Evolutionary conservation across 2,888 invertebrate genomes (phyloP), one percentile per base, ranked within the genome.

Genomic region (Bruchidius siliquastri): DNA sequence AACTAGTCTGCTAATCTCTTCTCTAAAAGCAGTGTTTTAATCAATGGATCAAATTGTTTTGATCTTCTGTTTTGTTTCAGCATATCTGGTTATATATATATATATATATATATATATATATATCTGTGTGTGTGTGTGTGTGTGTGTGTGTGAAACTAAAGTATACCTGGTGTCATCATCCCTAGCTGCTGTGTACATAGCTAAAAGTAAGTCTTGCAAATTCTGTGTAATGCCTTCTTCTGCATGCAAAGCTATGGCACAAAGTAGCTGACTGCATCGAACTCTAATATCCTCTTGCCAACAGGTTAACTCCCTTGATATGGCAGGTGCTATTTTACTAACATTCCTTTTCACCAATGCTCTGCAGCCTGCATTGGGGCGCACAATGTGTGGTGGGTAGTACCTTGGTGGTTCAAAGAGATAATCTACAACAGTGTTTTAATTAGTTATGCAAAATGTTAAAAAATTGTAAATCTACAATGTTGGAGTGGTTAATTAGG

Each of bases 351-450:
- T 92, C 0, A 94, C 93, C 71, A 98, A 86, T 0, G 89, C 89
- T 10, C 97, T 90, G 83, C 98, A 98, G 0, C 97, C 97, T 21
- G 97, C 88, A 81, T 94, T 94, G 0, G 97, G 96, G n/a, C 97
- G 89, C 74, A 88, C 87, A 18, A 94, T 86, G 79, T 89, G 86
- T 70, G 88, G 84, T 0, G 96, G 96, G 87, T 97, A 97, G 84
- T 96, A 93, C 2, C 87, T 82, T 0, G 92, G 92, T 1, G 88
- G 87, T 72, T 90, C 89, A 73, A 90, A 89, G 10, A 92, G 88
- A 84, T 93, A 95, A 85, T 97, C 95, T 78, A 70, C 20, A 74
- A 73, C 8, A 32, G 49, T 67, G 49, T 49, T 49, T 49, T 13
- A 49, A 13, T 13, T 13, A 73, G 18, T 21, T 70, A 49, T n/a